Evolutionary conservation across 2,797 vertebrate genomes (phyloP), one percentile per base, ranked within the genome.

Genomic region (Enteromius treurensis): DNA sequence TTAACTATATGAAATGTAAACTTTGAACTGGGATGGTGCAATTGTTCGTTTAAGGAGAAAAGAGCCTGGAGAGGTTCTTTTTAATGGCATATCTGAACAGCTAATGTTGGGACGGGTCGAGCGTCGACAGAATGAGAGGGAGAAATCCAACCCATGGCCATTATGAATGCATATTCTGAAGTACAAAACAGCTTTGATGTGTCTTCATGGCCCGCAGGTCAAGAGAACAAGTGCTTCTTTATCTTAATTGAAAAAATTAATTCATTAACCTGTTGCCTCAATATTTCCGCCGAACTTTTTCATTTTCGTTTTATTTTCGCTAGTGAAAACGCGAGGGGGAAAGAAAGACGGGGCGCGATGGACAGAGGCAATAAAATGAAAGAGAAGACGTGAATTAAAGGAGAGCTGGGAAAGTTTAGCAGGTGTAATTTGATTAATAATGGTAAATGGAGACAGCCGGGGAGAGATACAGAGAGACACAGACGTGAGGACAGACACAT

Each of bases 161-260:
- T 80, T 89, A 89, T 88, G 80, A 90, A 92, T 86, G 89, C 85
- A 88, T 83, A 85, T 91, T 91, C 88, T 91, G 87, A 86, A 90
- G 88, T 86, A 90, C 80, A 88, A 87, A 86, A 83, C 93, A 11
- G 86, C 94, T 95, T 95, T 95, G 94, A 95, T 94, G 94, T 94
- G 82, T 70, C 58, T 84, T 19, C 88, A 81, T 85, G 92, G 89
- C 94, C 93, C 77, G 87, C 90, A 91, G 94, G 93, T 95, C 93
- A 92, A 87, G 82, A 87, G 88, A 90, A 88, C 89, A 89, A 91
- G 91, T 90, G 91, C 83, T 89, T 81, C 92, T 94, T 94, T 93
- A 95, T 95, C 94, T 95, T 94, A 95, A 95, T 95, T 94, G 93
- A 94, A 95, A 95, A 95, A 94, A 94, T 91, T 86, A 93, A 95